Percentiles rank a stretch among this genome's conserved stretches.
Conservation (phyloP, 1,140 invertebrate genomes). For the Proales similis region DNA sequence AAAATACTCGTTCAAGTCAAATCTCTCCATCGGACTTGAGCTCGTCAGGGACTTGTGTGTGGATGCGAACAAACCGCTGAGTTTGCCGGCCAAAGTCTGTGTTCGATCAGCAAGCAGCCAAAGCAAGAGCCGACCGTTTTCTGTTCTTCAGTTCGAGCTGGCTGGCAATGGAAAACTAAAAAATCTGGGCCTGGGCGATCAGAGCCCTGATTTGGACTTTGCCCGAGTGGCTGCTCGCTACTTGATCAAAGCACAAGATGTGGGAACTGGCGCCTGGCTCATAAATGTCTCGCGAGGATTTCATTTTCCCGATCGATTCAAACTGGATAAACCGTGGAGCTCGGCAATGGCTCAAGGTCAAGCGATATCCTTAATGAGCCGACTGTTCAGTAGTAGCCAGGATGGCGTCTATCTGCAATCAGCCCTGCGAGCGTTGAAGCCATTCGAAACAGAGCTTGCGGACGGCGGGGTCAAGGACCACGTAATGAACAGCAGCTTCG, state of each 20-base stretch:
- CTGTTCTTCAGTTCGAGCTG: slow-evolving; percentile 22
- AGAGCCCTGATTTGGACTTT: slow-evolving; percentile 10
- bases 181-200: neutral
- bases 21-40: too few relatives aligned
- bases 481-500: slow-evolving; percentile 69
- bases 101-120: too few relatives aligned
- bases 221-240: slow-evolving; percentile 6
- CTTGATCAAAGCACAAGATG: slow-evolving; percentile 29
- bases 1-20: too few relatives aligned
- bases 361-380: slow-evolving; percentile 78
- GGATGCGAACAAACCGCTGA: slow-evolving; percentile 6
- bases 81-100: neutral
- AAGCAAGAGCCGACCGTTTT: neutral
- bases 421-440: slow-evolving; percentile 68
- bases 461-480: slow-evolving; percentile 71
- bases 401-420: slow-evolving; percentile 69
- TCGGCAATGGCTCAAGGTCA: slow-evolving; percentile 97
- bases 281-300: slow-evolving; percentile 71
- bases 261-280: slow-evolving; percentile 64
- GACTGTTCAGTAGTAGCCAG: slow-evolving; percentile 75
- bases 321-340: slow-evolving; percentile 76
- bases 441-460: slow-evolving; percentile 65
- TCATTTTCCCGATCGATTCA: slow-evolving; percentile 63
- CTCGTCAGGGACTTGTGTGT: slow-evolving; percentile 23
- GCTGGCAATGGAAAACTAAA: slow-evolving; percentile 14